These are phyloP conservation scores for Cephalopterus ornatus DNA, from an alignment of 2,113 vertebrate species.

Conservation along the genomic window DNA sequence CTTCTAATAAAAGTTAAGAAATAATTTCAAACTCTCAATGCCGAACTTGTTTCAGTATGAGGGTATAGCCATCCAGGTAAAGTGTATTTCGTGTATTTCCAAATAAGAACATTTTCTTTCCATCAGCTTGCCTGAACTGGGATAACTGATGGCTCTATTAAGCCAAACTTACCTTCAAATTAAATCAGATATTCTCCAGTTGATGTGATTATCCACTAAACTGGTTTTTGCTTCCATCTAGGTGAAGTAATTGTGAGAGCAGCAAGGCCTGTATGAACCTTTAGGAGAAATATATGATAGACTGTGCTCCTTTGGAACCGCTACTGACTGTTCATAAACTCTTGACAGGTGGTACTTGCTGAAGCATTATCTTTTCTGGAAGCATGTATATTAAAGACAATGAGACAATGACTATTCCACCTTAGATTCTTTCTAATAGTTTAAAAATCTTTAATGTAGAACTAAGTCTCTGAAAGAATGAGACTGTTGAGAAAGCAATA, in stretches of 20 bases:
- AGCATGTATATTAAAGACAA: not conserved
- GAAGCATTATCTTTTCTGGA: not conserved
- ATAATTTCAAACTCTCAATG: not conserved
- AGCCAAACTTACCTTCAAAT: conserved; percentile 54
- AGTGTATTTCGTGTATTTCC: not conserved
- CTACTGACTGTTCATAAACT: not conserved
- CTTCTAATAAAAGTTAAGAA: not conserved
- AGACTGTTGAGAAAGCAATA: not conserved
- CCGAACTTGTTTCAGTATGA: not conserved
- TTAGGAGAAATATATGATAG: not conserved
- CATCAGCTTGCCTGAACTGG: conserved; percentile 24
- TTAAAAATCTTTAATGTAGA: not conserved
- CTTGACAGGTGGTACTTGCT: not conserved
- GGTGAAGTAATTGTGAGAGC: not conserved
- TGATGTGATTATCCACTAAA: conserved; percentile 9
- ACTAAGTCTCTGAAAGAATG: not conserved
- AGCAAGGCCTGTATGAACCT: not conserved
- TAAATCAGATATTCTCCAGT: conserved; percentile 52
- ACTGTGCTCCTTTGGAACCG: not conserved
- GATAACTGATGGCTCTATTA: conserved; percentile 65
- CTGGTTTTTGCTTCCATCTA: conserved; percentile 21
- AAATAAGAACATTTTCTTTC: not conserved
- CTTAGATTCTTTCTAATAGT: not conserved
- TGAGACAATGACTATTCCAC: not conserved
- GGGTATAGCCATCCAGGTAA: not conserved